Base-by-base conservation (phyloP, 2,113 vertebrate species). In the Ciconia stormi region DNA sequence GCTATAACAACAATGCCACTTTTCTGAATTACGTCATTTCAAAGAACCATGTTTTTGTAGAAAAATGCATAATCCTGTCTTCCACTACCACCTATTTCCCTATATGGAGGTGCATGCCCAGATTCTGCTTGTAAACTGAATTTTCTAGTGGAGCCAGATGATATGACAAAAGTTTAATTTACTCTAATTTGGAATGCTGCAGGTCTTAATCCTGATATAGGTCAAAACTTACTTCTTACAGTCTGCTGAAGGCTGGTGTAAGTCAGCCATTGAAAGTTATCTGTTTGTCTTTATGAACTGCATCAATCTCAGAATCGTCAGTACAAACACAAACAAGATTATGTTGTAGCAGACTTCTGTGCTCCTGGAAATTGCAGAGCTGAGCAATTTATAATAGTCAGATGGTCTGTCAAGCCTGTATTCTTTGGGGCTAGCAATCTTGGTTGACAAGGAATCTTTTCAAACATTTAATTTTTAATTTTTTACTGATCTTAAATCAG, bases 91-190 rank as follows among this genome's bases (percentile, higher is more conserved):
- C 11, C 11, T 2, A 16, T 86, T 78, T 89, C 46, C 16, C 29
- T 82, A 2, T 26, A 20, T 52, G 27, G 36, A 80, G 15, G 10
- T 20, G 8, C 30, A 63, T 82, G 53, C 21, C 27, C 27, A 84
- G 32, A 23, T 11, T 66, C 58, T 82, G 59, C 32, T 30, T 71
- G 27, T 77, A 85, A 90, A 83, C 30, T 21, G 46, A 30, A 50
- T 89, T 95, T 84, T 87, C 67, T 58, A 36, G 9, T 65, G 74
- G 53, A 93, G 44, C 12, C n/a, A 70, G 59, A 65, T 67, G 19
- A 91, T 90, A 89, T 9, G 70, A 82, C 69, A 63, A 63, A 87
- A 84, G 86, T 77, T 88, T 94, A 84, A 94, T 96, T 97, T 92
- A 67, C 81, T 88, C 40, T 93, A 87, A 80, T 87, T 94, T 91